phyloP scores from a whole-genome alignment of 2,888 invertebrate genomes.

The Thera britannica region DNA sequence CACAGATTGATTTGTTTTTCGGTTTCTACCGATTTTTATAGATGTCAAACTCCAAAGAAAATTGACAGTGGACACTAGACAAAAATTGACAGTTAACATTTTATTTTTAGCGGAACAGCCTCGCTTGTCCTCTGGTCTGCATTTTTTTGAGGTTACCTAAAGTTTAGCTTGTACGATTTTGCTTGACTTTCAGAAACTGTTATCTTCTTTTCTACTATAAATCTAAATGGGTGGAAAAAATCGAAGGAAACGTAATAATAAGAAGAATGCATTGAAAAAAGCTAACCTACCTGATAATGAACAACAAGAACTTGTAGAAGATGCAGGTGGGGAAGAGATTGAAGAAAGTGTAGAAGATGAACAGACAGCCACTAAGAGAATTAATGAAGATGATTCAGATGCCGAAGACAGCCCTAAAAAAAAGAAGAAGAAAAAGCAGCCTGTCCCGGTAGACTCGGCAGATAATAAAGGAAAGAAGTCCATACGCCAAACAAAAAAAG shows the following conservation, averaged over 20 bases:
- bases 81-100: no score
- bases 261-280: conserved; percentile 46
- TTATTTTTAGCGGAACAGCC: no score
- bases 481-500: conserved; percentile 87
- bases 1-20: no score
- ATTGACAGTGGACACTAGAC: no score
- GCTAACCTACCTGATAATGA: conserved; percentile 16
- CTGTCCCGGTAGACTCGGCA: conserved; percentile 52
- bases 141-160: no score
- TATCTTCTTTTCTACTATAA: neutral
- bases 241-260: conserved; percentile 56
- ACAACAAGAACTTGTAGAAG: conserved; percentile 16
- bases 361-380: conserved; percentile 43
- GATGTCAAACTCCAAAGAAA: no score
- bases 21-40: no score
- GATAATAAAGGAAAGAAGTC: conserved; percentile 83
- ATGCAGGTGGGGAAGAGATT: conserved; percentile 38
- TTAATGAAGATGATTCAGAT: conserved; percentile 60
- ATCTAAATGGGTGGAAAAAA: conserved; percentile 54
- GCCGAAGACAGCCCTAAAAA: conserved; percentile 60
- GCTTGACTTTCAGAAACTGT: no score
- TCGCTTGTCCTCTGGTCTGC: no score
- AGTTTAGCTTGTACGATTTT: no score
- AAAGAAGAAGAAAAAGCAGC: conserved; percentile 68
- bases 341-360: conserved; percentile 39